Percentiles rank a stretch among this genome's conserved stretches.
phyloP scores from a whole-genome alignment of 1,140 invertebrate species.

The Chionoecetes opilio region DNA sequence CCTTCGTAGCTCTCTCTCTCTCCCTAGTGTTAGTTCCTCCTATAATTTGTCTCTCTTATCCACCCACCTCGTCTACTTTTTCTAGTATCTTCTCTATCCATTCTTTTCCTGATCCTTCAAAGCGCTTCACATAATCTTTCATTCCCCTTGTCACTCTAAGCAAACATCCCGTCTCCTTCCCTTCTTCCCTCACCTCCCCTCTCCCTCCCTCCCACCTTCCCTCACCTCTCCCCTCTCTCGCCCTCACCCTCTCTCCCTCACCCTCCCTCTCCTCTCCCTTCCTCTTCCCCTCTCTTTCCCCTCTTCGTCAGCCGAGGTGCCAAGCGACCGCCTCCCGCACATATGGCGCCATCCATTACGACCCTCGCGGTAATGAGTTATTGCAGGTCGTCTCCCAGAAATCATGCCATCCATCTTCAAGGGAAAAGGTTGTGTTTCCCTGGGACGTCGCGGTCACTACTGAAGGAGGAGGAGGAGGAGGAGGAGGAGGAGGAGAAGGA shows the following conservation, averaged over 20 bases:
- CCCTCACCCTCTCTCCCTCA: neutral
- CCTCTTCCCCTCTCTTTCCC: neutral
- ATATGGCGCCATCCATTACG: constrained; percentile 39
- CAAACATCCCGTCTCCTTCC: neutral
- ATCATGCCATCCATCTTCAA: neutral
- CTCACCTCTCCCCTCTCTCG: neutral
- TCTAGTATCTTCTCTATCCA: neutral
- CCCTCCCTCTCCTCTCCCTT: neutral
- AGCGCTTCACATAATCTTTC: too few relatives aligned
- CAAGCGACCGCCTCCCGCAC: neutral
- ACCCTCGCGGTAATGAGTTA: constrained; percentile 31
- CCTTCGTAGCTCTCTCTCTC: too few relatives aligned
- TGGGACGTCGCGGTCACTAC: neutral
- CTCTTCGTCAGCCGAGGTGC: neutral
- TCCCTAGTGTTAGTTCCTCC: too few relatives aligned
- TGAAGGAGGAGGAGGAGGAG: neutral
- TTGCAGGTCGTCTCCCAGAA: neutral
- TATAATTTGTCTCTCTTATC: neutral
- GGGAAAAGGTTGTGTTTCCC: neutral
- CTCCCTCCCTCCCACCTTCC: neutral
- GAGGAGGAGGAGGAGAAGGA: neutral
- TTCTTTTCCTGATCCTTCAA: neutral
- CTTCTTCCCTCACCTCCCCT: neutral
- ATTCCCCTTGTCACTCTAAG: neutral
- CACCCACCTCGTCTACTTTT: neutral